phyloP scores from a whole-genome alignment of 2,797 vertebrate species.

The Paguma larvata region DNA sequence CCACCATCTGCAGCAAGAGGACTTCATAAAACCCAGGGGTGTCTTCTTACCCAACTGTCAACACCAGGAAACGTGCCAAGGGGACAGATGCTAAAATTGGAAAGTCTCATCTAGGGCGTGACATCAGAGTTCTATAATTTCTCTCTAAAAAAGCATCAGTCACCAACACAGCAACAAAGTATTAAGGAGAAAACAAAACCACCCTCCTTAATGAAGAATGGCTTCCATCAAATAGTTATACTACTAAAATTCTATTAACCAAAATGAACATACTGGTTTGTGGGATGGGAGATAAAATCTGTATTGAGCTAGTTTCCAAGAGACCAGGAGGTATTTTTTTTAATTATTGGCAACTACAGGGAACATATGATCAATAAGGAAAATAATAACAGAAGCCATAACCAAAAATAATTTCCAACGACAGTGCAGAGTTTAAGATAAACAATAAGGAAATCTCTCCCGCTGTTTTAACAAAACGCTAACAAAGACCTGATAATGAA shows the following conservation, averaged over 20 bases:
- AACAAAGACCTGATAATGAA: background rate
- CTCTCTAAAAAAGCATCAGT: constrained; percentile 76
- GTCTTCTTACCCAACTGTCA: constrained; percentile 85
- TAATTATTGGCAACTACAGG: constrained; percentile 67
- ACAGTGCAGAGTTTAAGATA: constrained; percentile 37
- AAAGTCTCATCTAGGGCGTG: constrained; percentile 82
- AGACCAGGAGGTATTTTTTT: constrained; percentile 61
- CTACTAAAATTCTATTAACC: constrained; percentile 68
- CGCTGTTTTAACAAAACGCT: constrained; percentile 31
- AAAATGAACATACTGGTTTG: constrained; percentile 73
- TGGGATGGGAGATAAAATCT: constrained; percentile 64
- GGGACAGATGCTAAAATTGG: constrained; percentile 86
- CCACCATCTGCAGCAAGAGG: constrained; percentile 84
- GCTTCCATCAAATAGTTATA: constrained; percentile 44
- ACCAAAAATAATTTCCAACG: constrained; percentile 74
- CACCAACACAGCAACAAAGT: constrained; percentile 62
- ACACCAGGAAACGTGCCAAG: constrained; percentile 84
- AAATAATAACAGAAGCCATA: constrained; percentile 75
- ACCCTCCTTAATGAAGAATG: constrained; percentile 42
- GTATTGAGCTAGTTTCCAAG: constrained; percentile 71
- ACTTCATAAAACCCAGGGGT: constrained; percentile 86
- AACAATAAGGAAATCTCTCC: constrained; percentile 56
- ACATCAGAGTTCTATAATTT: constrained; percentile 83
- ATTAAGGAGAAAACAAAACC: constrained; percentile 72
- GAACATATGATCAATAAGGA: constrained; percentile 75